phyloP scores from a whole-genome alignment of 2,888 invertebrate genomes.

The Branchellion lobata region DNA sequence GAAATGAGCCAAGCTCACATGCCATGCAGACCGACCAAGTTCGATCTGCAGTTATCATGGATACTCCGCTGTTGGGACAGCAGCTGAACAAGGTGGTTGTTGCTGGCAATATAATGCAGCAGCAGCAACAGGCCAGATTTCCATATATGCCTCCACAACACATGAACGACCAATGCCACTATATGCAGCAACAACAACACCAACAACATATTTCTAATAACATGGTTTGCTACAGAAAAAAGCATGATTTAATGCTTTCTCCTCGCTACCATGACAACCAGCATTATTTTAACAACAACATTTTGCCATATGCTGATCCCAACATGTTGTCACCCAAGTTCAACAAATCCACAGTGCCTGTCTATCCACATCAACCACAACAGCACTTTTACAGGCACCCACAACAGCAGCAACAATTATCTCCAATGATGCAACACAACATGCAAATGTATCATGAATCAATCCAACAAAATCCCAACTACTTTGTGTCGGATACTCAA shows the following conservation, averaged over 20 bases:
- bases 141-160: not conserved
- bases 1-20: constrained; percentile 5
- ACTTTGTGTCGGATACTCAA: not conserved
- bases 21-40: constrained; percentile 1
- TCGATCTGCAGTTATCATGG: not conserved
- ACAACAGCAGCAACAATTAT: not conserved
- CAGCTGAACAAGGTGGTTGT: not conserved
- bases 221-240: constrained; percentile 9
- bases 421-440: constrained; percentile 6
- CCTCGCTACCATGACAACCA: not conserved
- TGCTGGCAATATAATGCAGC: not conserved
- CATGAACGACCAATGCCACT: not conserved
- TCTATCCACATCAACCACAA: not conserved
- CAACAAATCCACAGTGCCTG: not conserved
- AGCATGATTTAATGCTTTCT: not conserved
- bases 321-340: not conserved
- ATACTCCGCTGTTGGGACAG: not conserved
- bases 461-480: not conserved
- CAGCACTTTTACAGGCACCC: not conserved
- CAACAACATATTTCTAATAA: not conserved
- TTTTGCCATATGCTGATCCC: not conserved
- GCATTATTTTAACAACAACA: not conserved
- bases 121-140: not conserved
- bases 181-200: not conserved
- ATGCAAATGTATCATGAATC: not conserved